These are phyloP conservation scores for Himalopsyche anomala DNA, from an alignment of 2,888 invertebrate species.

Conservation along the genomic window DNA sequence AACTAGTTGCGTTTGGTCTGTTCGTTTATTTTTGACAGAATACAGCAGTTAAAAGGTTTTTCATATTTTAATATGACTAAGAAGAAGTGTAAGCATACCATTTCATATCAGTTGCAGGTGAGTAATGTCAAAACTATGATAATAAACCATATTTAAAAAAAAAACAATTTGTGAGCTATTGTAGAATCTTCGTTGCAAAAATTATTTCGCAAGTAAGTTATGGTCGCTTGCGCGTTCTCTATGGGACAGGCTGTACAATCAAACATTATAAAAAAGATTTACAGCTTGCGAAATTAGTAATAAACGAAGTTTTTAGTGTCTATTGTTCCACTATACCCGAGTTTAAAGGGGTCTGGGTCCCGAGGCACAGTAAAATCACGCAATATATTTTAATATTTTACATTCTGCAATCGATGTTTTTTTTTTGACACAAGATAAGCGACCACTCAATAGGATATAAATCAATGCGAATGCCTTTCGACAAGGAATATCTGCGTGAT, in stretches of 20 bases:
- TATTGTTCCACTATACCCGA: slow-evolving; percentile 3
- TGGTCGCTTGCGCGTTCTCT: no score
- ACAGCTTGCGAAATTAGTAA: background rate
- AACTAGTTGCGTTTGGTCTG: no score
- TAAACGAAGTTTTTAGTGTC: background rate
- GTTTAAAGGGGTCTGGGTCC: background rate
- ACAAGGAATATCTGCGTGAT: background rate
- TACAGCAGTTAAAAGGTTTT: no score
- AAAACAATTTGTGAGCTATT: no score
- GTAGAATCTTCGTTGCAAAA: no score
- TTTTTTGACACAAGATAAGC: background rate
- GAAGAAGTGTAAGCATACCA: no score
- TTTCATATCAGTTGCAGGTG: no score
- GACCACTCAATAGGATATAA: background rate
- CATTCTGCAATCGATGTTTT: background rate
- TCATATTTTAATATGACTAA: no score
- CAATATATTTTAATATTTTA: background rate
- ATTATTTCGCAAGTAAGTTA: no score
- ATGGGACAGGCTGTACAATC: background rate
- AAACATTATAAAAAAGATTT: background rate
- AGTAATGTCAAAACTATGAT: no score
- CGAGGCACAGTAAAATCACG: background rate
- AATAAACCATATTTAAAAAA: no score
- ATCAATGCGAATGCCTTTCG: background rate
- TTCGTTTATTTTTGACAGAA: no score